Evolutionary conservation across 2,797 vertebrate species (phyloP), one percentile per base, ranked within the genome.

Genomic region (Channa striata): DNA sequence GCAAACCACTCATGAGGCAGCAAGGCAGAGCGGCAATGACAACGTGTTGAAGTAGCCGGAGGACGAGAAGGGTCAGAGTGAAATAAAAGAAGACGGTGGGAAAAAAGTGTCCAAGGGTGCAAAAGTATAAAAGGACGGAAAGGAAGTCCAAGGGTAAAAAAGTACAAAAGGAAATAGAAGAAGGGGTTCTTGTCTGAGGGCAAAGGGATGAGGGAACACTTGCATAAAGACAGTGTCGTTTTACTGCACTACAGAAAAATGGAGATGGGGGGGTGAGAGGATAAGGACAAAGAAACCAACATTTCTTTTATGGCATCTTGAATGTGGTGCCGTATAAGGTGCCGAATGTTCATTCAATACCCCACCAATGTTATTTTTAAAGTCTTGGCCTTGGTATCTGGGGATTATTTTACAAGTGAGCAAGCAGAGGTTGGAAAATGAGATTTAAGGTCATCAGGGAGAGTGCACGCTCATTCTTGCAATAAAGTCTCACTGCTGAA

Each of bases 321-420:
- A 77, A 25, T 72, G 68, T 44, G 8, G 43, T 43, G 54, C 62
- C 59, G 70, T 69, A 79, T 59, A 65, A 34, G 60, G 56, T 71
- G 57, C 64, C 53, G 51, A 71, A 51, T 34, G 74, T 44, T 81
- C 81, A 89, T 79, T 60, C 72, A 84, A 89, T 86, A 83, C 71
- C 62, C 67, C 51, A 20, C 59, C 52, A n/a, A 8, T 67, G 88
- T 83, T 90, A 92, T 93, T 92, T 91, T 86, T 84, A 89, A 86
- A 65, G 75, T 78, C 77, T 54, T 51, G 59, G 72, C 82, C 71
- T 87, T 50, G 39, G 33, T 79, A 63, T 75, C 53, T 6, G 53
- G 2, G 46, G 87, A 92, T 92, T 67, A 58, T 83, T 89, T 92
- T 90, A 89, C 86, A 90, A 85, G 80, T 89, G 88, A 87, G 77